A percentile compares a stretch with the other conserved stretches of the same genome.
Evolutionary conservation across 2,888 invertebrate genomes (phyloP).

Genomic region (Pyrrhosoma nymphula): DNA sequence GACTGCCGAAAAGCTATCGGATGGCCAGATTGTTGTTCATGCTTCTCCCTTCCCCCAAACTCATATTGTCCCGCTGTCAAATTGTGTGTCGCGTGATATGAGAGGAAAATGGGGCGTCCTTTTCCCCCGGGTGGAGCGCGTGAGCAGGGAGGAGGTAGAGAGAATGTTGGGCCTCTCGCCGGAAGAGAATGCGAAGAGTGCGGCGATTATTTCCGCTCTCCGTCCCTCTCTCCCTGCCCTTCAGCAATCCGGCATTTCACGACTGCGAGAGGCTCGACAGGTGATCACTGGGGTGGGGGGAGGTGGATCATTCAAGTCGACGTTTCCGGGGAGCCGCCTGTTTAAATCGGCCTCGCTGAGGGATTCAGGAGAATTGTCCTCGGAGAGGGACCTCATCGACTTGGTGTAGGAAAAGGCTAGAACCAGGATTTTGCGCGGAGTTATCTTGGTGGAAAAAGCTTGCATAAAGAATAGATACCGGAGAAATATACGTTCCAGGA

Average conservation of each 20-base stretch:
- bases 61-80: conserved; percentile 53
- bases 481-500: not conserved
- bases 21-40: conserved; percentile 61
- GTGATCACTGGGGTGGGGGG: not conserved
- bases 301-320: not conserved
- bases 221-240: not conserved
- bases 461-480: not conserved
- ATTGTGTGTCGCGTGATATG: conserved; percentile 42
- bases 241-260: conserved; percentile 29
- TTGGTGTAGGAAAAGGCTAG: not conserved
- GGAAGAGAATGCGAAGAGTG: not conserved
- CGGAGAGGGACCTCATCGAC: not conserved
- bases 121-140: not conserved
- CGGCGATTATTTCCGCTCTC: conserved; percentile 38
- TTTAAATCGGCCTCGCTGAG: not conserved
- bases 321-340: not conserved
- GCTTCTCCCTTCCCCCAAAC: not conserved
- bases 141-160: not conserved
- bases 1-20: conserved; percentile 55
- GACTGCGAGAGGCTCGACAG: conserved; percentile 45
- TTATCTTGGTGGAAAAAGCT: not conserved
- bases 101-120: not conserved
- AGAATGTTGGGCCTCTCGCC: not conserved
- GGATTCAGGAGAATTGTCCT: not conserved
- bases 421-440: not conserved